Evolutionary conservation across 2,113 vertebrate species (phyloP), one percentile per base, ranked within the genome.

Genomic region (Tinamus guttatus): DNA sequence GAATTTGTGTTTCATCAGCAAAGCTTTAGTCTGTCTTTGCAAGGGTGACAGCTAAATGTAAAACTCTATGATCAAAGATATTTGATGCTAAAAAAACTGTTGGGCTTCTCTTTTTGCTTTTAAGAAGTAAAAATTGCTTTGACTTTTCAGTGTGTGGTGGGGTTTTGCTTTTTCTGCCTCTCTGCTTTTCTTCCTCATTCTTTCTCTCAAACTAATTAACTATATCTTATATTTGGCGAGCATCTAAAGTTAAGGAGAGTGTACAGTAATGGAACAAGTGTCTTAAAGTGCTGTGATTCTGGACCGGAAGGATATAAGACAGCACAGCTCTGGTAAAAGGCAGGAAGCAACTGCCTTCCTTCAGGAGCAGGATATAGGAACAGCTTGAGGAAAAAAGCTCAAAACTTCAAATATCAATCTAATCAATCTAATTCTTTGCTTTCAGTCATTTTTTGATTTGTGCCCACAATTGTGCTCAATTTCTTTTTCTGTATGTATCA

Each of bases 311-410:
- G 47, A 32, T 68, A 52, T 12, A 20, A 5, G 47, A 27, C 4
- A 60, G 24, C 12, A 5, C 49, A 41, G 11, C 27, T 87, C 65
- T 43, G 59, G 20, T 59, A 34, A 40, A 40, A 85, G 7, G 20
- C 67, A 49, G 30, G 5, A 3, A 0, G 0, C 8, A 78, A 5
- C 1, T 43, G 5, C 16, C 11, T 75, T 4, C 20, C n/a, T 68
- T 90, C 20, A 68, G 70, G 12, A 64, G 52, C 36, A 41, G 47
- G 81, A 28, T 9, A 7, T 7, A 4, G 12, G 1, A 77, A 25
- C 7, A 78, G 27, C 11, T 30, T 78, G 27, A 21, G 84, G 49
- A 49, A 81, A 70, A 78, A 28, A 81, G 43, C 7, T 10, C 15
- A 71, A 73, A 41, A 5, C 41, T 82, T 68, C 40, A 24, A 56